Evolutionary conservation across 2,888 invertebrate genomes (phyloP), one percentile per base, ranked within the genome.

Genomic region (Dicycla oo): DNA sequence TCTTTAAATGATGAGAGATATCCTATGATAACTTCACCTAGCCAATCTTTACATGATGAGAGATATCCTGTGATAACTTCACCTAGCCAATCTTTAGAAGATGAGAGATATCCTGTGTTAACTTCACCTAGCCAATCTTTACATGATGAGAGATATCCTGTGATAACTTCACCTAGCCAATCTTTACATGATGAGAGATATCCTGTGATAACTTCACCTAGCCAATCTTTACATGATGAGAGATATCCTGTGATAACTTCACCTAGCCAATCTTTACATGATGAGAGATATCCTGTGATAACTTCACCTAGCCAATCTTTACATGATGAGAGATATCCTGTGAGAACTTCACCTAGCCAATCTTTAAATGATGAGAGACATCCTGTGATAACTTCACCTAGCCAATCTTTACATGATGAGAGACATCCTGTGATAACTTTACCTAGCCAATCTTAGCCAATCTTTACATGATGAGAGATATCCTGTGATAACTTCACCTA

Each of bases 161-260:
- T 49, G 49, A 56, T 57, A 56, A 56, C 47, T 43, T 58, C 38
- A 45, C 20, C 43, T 49, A 51, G n/a, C 8, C n/a, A 43, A 45
- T 38, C 20, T n/a, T n/a, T 18, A 23, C 2, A 20, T 45, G 15
- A 18, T 34, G 3, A 43, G n/a, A 54, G 13, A 49, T 47, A 45
- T 20, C 49, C 6, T 54, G 26, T 49, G 49, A 56, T 57, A 56
- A 56, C 47, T 43, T 58, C 38, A 45, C 20, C 43, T 49, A 51
- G n/a, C 8, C n/a, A 43, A 45, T 38, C 20, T n/a, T n/a, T 18
- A 23, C 2, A 20, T 45, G 15, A 18, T 34, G 3, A 43, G n/a
- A 54, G 13, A 49, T 47, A 45, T 20, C 49, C 6, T 54, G 26
- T 49, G 49, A 56, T 57, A 56, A 56, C 47, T 43, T 58, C 38